Percentiles rank a stretch among this genome's conserved stretches.
phyloP scores from a whole-genome alignment of 2,888 invertebrate species.

The Polymixis flavicincta region DNA sequence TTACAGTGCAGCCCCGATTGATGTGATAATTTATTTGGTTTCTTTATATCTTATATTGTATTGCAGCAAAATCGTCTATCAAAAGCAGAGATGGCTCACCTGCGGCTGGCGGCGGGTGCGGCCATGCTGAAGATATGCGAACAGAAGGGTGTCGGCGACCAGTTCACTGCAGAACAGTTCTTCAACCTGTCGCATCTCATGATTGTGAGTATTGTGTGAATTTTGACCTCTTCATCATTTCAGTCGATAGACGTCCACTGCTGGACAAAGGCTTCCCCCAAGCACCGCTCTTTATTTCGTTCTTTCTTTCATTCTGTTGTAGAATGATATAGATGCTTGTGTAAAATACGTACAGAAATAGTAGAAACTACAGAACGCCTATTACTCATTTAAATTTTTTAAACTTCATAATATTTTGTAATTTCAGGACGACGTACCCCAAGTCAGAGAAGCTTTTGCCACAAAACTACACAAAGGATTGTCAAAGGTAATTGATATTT shows the following conservation, averaged over 20 bases:
- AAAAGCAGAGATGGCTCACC: slow-evolving; percentile 97
- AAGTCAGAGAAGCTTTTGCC: slow-evolving; percentile 97
- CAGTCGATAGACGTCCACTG: too few species aligned
- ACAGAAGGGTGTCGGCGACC: slow-evolving; percentile 98
- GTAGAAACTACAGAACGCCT: too few species aligned
- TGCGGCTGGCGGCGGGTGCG: slow-evolving; percentile 97
- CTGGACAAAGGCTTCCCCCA: too few species aligned
- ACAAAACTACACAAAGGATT: slow-evolving; percentile 97
- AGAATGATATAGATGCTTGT: too few species aligned
- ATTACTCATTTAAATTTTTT: not conserved
- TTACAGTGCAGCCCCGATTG: too few species aligned
- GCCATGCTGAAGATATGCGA: slow-evolving; percentile 99
- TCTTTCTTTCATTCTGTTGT: too few species aligned
- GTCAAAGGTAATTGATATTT: slow-evolving; percentile 83
- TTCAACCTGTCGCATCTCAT: slow-evolving; percentile 97
- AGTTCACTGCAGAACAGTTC: slow-evolving; percentile 98
- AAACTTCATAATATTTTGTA: slow-evolving; percentile 21
- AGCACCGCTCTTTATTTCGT: too few species aligned
- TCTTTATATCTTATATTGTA: too few species aligned
- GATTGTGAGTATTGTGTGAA: slow-evolving; percentile 91
- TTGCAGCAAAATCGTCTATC: slow-evolving; percentile 93
- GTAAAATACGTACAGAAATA: too few species aligned
- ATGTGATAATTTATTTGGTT: too few species aligned
- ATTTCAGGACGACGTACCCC: slow-evolving; percentile 93
- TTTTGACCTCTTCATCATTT: not conserved